Evolutionary conservation across 2,113 vertebrate genomes (phyloP).

Genomic region (Psittacus erithacus): DNA sequence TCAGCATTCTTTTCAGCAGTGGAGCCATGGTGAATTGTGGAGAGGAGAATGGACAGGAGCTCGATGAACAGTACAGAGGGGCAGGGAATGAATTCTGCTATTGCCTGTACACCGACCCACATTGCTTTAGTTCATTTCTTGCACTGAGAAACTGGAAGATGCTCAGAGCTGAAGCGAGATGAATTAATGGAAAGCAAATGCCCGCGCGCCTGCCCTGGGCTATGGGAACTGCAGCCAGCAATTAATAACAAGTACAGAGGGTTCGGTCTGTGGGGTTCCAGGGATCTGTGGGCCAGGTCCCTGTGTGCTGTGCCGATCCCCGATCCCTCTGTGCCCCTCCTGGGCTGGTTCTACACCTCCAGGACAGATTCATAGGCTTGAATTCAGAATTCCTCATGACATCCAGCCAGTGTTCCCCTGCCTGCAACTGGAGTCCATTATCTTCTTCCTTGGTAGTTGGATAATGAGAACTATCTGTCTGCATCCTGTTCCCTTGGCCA

Average conservation of each 20-base stretch:
- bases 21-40: neutral
- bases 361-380: neutral
- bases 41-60: neutral
- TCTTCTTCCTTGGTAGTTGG: neutral
- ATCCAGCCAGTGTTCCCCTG: neutral
- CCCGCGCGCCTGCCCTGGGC: rapidly evolving
- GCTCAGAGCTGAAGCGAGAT: neutral
- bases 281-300: neutral
- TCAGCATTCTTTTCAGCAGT: neutral
- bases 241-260: neutral
- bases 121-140: neutral
- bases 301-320: rapidly evolving
- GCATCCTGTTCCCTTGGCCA: neutral
- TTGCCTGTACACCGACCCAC: neutral
- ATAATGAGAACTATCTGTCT: neutral
- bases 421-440: neutral
- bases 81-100: neutral
- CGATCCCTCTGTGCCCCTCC: neutral
- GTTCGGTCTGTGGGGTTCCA: neutral
- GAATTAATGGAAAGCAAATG: neutral
- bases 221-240: neutral
- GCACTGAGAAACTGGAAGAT: neutral
- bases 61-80: neutral
- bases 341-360: neutral
- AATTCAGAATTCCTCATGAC: neutral